Evolutionary conservation across 2,888 invertebrate species (phyloP).

Genomic region (Hymenopus coronatus): DNA sequence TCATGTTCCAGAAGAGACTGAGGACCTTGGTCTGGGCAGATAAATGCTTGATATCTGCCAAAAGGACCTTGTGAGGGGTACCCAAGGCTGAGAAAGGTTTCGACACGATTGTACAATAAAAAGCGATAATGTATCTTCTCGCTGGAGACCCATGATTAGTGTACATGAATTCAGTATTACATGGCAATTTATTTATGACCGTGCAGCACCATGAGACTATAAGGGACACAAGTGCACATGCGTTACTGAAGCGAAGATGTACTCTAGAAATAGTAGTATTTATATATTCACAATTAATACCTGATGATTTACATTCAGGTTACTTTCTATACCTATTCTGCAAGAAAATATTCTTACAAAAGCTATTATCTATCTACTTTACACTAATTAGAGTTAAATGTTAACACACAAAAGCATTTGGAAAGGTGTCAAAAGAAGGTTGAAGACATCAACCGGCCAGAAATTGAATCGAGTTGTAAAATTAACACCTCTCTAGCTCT

Average conservation of each 20-base stretch:
- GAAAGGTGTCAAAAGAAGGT: no score
- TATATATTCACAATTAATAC: no score
- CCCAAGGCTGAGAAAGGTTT: neutral
- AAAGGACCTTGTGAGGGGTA: neutral
- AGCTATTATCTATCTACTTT: no score
- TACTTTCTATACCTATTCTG: no score
- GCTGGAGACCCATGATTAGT: neutral
- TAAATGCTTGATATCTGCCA: neutral
- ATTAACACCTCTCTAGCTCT: no score
- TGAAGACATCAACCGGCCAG: no score
- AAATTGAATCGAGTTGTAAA: no score
- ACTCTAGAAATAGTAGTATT: no score
- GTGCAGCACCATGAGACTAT: neutral
- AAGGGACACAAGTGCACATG: neutral
- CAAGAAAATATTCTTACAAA: no score
- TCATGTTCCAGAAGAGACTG: neutral
- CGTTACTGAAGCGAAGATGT: neutral
- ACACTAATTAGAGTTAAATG: no score
- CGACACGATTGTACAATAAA: constrained; percentile 9
- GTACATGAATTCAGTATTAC: constrained; percentile 4
- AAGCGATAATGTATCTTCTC: constrained; percentile 17
- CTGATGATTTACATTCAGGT: no score
- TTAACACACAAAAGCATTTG: no score
- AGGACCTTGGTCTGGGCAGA: neutral
- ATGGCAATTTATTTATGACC: constrained; percentile 5